A percentile compares a stretch with the other conserved stretches of the same genome.
These are phyloP conservation scores for Pseudomugil gertrudae DNA, from an alignment of 2,797 vertebrate species.

Conservation along the genomic window DNA sequence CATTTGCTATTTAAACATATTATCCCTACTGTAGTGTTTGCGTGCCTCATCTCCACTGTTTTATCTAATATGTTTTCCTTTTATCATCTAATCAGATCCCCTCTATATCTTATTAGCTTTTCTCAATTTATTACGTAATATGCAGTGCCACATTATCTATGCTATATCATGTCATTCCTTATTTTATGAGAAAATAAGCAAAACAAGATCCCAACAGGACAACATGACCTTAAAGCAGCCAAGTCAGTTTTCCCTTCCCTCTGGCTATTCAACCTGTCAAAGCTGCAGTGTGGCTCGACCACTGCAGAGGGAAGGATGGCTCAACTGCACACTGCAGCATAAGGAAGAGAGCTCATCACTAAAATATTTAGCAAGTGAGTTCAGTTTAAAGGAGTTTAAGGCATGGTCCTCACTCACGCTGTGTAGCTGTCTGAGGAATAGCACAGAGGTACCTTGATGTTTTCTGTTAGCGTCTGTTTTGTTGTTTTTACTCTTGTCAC, in stretches of 20 bases:
- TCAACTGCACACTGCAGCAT: slow-evolving; percentile 75
- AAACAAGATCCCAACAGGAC: slow-evolving; percentile 58
- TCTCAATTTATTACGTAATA: slow-evolving; percentile 12
- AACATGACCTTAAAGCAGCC: slow-evolving; percentile 71
- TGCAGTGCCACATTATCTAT: slow-evolving; percentile 22
- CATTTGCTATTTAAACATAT: slow-evolving; percentile 42
- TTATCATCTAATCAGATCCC: slow-evolving; percentile 10
- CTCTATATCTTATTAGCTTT: slow-evolving; percentile 3
- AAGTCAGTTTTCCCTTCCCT: slow-evolving; percentile 63
- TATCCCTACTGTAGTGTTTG: slow-evolving; percentile 11
- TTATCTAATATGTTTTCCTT: not conserved
- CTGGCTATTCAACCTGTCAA: slow-evolving; percentile 73
- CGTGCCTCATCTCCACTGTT: slow-evolving; percentile 17
- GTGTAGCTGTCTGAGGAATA: slow-evolving; percentile 49
- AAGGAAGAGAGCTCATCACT: slow-evolving; percentile 71
- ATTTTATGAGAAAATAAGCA: slow-evolving; percentile 57
- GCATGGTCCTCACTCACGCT: slow-evolving; percentile 64
- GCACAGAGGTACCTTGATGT: slow-evolving; percentile 18
- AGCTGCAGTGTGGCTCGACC: slow-evolving; percentile 69
- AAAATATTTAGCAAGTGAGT: slow-evolving; percentile 83
- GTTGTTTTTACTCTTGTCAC: slow-evolving; percentile 6
- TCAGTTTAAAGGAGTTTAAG: slow-evolving; percentile 68
- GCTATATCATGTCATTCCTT: slow-evolving; percentile 20
- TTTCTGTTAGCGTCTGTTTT: slow-evolving; percentile 18
- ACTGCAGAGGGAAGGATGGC: slow-evolving; percentile 73